These are phyloP conservation scores for Phania funesta DNA, from an alignment of 2,888 invertebrate species.

Conservation along the genomic window DNA sequence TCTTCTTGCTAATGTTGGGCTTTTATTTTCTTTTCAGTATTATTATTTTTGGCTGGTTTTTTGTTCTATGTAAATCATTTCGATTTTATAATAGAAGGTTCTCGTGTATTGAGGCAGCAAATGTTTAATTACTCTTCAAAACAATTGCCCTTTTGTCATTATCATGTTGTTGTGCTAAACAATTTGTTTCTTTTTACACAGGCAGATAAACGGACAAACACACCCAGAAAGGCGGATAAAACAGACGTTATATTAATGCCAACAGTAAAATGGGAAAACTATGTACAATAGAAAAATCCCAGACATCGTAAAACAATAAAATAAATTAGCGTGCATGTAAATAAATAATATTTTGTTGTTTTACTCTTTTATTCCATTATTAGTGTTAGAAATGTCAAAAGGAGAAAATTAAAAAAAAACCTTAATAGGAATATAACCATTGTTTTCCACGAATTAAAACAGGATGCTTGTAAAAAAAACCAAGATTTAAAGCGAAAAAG, in stretches of 20 bases:
- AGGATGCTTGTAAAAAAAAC: neutral
- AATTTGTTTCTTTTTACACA: conserved; percentile 11
- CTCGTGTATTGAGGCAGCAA: conserved; percentile 38
- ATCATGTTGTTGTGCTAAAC: conserved; percentile 20
- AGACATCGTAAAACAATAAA: conserved; percentile 45
- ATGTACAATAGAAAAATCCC: conserved; percentile 2
- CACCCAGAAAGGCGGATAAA: neutral
- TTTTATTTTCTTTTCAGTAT: neutral
- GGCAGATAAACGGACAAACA: neutral
- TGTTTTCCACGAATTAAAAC: neutral
- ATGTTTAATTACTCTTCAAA: conserved; percentile 55
- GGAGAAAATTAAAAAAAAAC: neutral
- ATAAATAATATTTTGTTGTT: neutral
- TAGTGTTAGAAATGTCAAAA: neutral
- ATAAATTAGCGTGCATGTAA: conserved; percentile 8
- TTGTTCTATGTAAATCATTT: neutral
- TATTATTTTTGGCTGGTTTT: neutral
- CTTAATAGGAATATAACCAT: neutral
- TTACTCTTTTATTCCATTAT: neutral
- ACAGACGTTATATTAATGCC: conserved; percentile 2
- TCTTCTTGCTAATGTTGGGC: neutral
- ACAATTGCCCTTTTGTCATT: conserved; percentile 31
- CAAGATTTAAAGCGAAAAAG: neutral
- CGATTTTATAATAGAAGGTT: neutral
- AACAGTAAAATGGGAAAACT: neutral